phyloP scores from a whole-genome alignment of 2,888 invertebrate genomes.

The Acronicta psi region DNA sequence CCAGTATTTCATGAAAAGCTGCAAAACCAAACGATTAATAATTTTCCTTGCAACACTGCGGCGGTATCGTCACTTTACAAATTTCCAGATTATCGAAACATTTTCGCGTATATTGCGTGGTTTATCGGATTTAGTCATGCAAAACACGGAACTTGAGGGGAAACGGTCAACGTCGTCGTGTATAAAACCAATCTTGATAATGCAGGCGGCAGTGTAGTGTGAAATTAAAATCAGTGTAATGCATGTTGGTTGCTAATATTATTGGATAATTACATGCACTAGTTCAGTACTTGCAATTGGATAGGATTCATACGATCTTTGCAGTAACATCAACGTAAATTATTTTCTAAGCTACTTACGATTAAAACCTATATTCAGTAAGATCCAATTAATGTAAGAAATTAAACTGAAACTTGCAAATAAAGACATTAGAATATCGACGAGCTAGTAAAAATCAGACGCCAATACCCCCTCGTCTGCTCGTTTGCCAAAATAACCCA shows the following conservation, averaged over 20 bases:
- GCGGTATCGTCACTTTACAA: conserved; percentile 62
- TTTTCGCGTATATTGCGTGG: conserved; percentile 57
- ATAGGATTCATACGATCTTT: no score
- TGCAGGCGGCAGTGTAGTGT: conserved; percentile 33
- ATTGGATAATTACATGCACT: conserved; percentile 11
- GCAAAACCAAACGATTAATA: conserved; percentile 41
- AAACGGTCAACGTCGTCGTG: conserved; percentile 34
- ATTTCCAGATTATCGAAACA: conserved; percentile 67
- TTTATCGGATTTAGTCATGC: conserved; percentile 60
- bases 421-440: no score
- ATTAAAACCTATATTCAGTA: no score
- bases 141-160: conserved; percentile 40
- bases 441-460: no score
- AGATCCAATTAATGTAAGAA: no score
- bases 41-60: conserved; percentile 52
- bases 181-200: conserved; percentile 55
- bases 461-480: no score
- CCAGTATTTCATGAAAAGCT: conserved; percentile 25
- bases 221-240: conserved; percentile 46
- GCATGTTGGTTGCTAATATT: conserved; percentile 33
- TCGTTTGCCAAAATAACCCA: no score
- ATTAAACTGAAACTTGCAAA: no score
- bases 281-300: not conserved
- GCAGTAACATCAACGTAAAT: no score
- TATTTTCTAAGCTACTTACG: no score